These are phyloP conservation scores for Drosophila robusta DNA, from an alignment of 2,888 invertebrate species.

Conservation along the genomic window DNA sequence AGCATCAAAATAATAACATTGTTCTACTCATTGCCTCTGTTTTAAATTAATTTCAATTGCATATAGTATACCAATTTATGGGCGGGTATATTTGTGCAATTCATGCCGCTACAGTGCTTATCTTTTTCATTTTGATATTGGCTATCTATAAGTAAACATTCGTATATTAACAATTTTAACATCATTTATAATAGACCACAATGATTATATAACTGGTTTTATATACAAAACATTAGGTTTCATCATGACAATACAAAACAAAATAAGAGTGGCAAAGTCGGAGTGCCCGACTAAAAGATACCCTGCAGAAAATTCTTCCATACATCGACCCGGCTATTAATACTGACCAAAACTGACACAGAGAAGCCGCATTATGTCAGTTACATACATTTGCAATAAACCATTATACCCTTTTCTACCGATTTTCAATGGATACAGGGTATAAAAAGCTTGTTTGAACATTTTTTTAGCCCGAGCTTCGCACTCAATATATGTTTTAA, in stretches of 20 bases:
- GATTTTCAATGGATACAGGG: neutral
- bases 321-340: too few relatives aligned
- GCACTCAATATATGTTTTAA: too few relatives aligned
- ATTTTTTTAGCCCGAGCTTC: neutral
- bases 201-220: neutral
- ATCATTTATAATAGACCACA: neutral
- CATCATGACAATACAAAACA: neutral
- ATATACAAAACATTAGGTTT: neutral
- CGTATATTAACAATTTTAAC: neutral
- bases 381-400: too few relatives aligned
- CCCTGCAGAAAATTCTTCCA: neutral
- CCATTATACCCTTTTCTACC: neutral
- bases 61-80: neutral
- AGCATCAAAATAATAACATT: slow-evolving; percentile 1
- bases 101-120: neutral
- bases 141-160: neutral
- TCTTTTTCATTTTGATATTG: neutral
- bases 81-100: too few relatives aligned
- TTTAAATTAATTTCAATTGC: neutral
- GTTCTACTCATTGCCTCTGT: neutral
- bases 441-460: neutral
- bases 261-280: neutral
- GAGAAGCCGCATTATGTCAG: too few relatives aligned
- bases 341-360: too few relatives aligned
- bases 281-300: neutral